These are phyloP conservation scores for Stictocephala bisonia DNA, from an alignment of 2,888 invertebrate species.

Conservation along the genomic window DNA sequence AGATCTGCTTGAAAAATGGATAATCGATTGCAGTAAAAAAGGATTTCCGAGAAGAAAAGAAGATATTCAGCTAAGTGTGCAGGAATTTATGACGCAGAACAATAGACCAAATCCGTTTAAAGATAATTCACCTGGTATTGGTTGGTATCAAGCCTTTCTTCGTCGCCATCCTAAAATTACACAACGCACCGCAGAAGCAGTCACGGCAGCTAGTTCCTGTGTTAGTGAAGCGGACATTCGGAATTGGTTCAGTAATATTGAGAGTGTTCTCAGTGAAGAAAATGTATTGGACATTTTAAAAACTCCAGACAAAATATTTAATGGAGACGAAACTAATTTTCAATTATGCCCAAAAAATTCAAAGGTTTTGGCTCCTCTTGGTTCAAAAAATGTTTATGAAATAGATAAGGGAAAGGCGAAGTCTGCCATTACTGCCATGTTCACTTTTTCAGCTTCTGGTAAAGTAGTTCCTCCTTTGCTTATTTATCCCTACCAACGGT, in stretches of 20 bases:
- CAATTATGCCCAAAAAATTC: conserved; percentile 60
- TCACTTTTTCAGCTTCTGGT: conserved; percentile 63
- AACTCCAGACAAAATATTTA: conserved; percentile 61
- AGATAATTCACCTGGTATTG: conserved; percentile 58
- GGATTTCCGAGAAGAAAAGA: conserved; percentile 61
- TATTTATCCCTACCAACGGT: conserved; percentile 62
- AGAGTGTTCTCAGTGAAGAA: conserved; percentile 58
- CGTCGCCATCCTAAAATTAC: conserved; percentile 59
- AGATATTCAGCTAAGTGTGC: conserved; percentile 54
- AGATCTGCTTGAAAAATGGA: conserved; percentile 60
- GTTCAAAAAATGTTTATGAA: conserved; percentile 62
- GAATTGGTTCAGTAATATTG: conserved; percentile 60
- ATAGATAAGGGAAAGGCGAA: conserved; percentile 62
- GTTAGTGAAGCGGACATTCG: conserved; percentile 61
- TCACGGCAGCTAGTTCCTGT: conserved; percentile 61
- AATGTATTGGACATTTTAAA: conserved; percentile 57
- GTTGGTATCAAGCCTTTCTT: conserved; percentile 61
- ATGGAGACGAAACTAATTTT: conserved; percentile 62
- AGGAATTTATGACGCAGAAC: conserved; percentile 53
- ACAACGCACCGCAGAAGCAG: conserved; percentile 59
- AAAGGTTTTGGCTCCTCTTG: conserved; percentile 56
- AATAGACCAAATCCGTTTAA: conserved; percentile 59
- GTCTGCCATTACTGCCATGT: conserved; percentile 63
- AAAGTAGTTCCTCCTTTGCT: conserved; percentile 62
- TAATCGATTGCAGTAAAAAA: conserved; percentile 58